Evolutionary conservation across 2,113 vertebrate genomes (phyloP), one percentile per base, ranked within the genome.

Genomic region (Larimichthys polyactis): DNA sequence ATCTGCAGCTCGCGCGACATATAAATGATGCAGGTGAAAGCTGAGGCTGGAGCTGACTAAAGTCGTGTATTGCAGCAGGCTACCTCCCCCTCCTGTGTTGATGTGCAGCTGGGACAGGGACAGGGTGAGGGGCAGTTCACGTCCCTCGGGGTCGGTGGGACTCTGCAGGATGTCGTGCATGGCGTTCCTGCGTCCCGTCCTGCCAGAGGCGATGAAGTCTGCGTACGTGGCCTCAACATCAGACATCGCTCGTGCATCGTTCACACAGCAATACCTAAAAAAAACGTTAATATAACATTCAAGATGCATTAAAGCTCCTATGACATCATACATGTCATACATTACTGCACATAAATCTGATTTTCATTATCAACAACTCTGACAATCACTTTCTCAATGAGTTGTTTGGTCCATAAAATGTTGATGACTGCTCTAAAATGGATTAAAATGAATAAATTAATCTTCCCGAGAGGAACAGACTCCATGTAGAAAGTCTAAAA

Each of bases 151-250:
- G 90, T 97, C 96, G 0, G 95, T 93, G 90, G 97, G 97, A 82
- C 97, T 97, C 92, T 97, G 97, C 90, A 98, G 96, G 93, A 99
- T 99, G 92, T 99, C 97, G 79, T 98, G 97, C 91, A 99, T 91
- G 0, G 98, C 98, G 95, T 99, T 99, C 95, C 98, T 96, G 92
- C 98, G 96, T 51, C 98, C 98, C 1, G 97, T 97, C 95, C 98
- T 95, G 94, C 98, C 97, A 4, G 98, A 99, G 90, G 98, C 97
- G 91, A 98, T 98, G 85, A 99, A 99, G 96, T 99, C 97, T 95
- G 97, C 98, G 95, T 99, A 99, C 84, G 97, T 97, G 93, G 96
- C 96, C 96, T 99, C 98, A 93, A 98, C 97, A 96, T 99, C 97
- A 96, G 97, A 97, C 98, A 99, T 99, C 94, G 96, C 96, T 98